Evolutionary conservation across 2,888 invertebrate species (phyloP), one percentile per base, ranked within the genome.

Genomic region (Drosophila demipolita): DNA sequence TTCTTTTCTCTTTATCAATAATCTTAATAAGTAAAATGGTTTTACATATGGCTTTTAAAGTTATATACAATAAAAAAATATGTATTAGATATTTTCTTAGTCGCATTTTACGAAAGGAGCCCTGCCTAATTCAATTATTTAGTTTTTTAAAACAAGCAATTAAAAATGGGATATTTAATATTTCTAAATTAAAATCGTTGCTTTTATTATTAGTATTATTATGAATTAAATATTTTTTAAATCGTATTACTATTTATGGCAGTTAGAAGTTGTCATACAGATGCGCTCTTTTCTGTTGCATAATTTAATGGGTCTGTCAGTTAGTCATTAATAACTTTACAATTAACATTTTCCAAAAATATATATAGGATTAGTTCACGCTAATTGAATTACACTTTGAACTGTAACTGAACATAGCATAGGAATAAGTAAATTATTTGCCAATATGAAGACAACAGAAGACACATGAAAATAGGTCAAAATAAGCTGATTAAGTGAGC

Each of bases 401-500:
- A 12, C 20, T 36, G 29, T 20, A 29, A 36, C 15, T 36, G 17
- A 53, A 33, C 26, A 45, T 23, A 8, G 7, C 15, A 17, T 42
- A 17, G 7, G 11, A 32, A 11, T 33, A 11, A 35, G 20, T 5
- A 36, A 2, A 17, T 53, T 38, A n/a, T 20, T 29, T 23, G 52
- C 26, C 36, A 61, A 52, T 66, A 33, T 54, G 6, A 26, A 49
- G 38, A 17, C 26, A 54, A 33, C 17, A 17, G 26, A 23, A 58
- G 9, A 15, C 26, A n/a, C 7, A 15, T 32, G 23, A 20, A 61
- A 77, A 68, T 76, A 32, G 64, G 61, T 65, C 67, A 67, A 63
- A 50, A 75, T 72, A 76, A 76, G 64, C 76, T 42, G 67, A 61
- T 67, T 17, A 76, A 68, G 65, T 72, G 61, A n/a, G 4, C 54